Conservation (phyloP, 2,888 invertebrate genomes). For the Eilema caniola region DNA sequence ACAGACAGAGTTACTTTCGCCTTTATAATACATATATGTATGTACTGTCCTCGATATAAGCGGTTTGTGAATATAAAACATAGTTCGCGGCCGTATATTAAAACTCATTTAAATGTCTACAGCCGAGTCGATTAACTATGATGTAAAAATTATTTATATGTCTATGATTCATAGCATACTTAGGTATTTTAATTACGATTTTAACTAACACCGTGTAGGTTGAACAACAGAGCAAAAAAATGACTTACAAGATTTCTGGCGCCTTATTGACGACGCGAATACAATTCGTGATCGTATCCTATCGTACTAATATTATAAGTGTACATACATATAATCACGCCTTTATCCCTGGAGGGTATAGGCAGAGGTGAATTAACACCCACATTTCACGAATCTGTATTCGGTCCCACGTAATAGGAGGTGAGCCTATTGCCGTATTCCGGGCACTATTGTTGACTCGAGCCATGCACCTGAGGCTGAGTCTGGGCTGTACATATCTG, state of each 20-base stretch:
- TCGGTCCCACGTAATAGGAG: no score
- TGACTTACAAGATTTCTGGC: not conserved
- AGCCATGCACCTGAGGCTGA: no score
- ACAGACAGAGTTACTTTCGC: no score
- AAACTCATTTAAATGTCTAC: conserved; percentile 4
- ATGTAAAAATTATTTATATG: conserved; percentile 16
- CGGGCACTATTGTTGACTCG: no score
- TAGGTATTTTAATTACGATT: conserved; percentile 14
- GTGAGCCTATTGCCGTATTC: no score
- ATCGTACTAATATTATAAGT: no score
- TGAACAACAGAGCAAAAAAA: conserved; percentile 4
- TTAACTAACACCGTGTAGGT: conserved; percentile 2
- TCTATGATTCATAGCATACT: conserved; percentile 12
- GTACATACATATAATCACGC: no score
- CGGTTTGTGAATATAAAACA: not conserved
- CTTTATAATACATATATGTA: not conserved
- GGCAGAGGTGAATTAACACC: no score
- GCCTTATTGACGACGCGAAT: not conserved
- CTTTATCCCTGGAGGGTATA: no score
- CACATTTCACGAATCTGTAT: no score
- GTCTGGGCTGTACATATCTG: no score
- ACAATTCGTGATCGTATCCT: no score
- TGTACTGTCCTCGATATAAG: not conserved
- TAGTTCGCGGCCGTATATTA: not conserved
- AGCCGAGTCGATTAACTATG: conserved; percentile 9